phyloP scores from a whole-genome alignment of 2,797 vertebrate species.

The Phyllotis vaccarum region DNA sequence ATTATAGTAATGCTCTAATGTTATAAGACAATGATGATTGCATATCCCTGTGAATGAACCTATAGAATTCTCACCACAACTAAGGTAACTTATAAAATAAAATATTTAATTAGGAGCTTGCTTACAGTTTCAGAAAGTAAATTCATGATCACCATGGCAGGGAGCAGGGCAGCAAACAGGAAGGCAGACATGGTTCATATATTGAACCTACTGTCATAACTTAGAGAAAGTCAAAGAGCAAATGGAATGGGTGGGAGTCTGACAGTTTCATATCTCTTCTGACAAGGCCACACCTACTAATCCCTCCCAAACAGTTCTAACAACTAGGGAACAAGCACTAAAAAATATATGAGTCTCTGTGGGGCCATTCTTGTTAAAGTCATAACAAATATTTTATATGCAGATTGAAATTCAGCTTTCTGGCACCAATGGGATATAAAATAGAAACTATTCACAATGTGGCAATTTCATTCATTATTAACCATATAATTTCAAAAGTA shows the following conservation, averaged over 20 bases:
- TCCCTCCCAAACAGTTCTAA: no score
- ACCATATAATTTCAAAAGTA: neutral
- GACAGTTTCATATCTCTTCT: neutral
- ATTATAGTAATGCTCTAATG: neutral
- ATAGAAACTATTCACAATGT: neutral
- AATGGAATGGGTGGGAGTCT: neutral
- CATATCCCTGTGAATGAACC: neutral
- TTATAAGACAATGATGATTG: neutral
- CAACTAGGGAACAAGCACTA: neutral
- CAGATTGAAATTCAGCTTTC: neutral
- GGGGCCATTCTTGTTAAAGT: neutral
- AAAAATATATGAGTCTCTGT: neutral
- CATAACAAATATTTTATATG: neutral
- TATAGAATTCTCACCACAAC: neutral
- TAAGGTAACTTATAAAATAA: no score
- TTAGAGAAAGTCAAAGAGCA: neutral
- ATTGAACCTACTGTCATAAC: neutral
- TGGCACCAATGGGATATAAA: neutral
- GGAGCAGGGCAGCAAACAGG: neutral
- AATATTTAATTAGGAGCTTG: neutral
- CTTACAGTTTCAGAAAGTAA: neutral
- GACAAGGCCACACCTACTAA: neutral
- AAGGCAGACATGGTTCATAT: neutral
- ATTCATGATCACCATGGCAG: no score
- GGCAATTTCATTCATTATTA: neutral